Percentiles rank a stretch among this genome's conserved stretches.
Conservation (phyloP, 2,113 vertebrate species). For the Heteronetta atricapilla region DNA sequence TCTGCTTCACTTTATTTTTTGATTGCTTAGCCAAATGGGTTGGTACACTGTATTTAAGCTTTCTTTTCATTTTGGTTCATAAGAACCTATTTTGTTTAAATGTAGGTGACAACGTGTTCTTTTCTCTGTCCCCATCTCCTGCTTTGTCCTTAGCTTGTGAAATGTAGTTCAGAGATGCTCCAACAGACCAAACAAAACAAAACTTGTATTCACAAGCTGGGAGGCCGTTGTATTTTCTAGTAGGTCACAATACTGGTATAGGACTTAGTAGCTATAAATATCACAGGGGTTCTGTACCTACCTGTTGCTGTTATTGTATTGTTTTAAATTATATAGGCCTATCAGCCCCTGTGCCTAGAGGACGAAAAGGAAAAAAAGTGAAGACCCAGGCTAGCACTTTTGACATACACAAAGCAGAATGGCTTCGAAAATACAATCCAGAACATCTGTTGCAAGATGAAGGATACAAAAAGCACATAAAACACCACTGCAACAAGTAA, state of each 20-base stretch:
- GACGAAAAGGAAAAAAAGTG: conserved; percentile 97
- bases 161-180: not conserved
- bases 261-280: not conserved
- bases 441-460: conserved; percentile 97
- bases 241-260: not conserved
- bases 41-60: not conserved
- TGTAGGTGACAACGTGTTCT: not conserved
- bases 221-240: not conserved
- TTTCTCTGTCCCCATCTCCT: not conserved
- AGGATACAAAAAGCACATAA: conserved; percentile 98
- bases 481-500: conserved; percentile 99
- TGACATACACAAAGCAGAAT: conserved; percentile 98
- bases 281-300: not conserved
- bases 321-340: conserved; percentile 80
- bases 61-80: not conserved
- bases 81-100: not conserved
- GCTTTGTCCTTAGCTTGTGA: not conserved
- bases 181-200: not conserved
- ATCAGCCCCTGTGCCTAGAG: conserved; percentile 95
- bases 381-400: conserved; percentile 95
- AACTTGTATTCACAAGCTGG: not conserved
- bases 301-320: not conserved
- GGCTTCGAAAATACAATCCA: conserved; percentile 97
- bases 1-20: not conserved
- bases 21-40: not conserved